These are phyloP conservation scores for Heterodera carotae DNA, from an alignment of 1,140 invertebrate genomes.

Conservation along the genomic window DNA sequence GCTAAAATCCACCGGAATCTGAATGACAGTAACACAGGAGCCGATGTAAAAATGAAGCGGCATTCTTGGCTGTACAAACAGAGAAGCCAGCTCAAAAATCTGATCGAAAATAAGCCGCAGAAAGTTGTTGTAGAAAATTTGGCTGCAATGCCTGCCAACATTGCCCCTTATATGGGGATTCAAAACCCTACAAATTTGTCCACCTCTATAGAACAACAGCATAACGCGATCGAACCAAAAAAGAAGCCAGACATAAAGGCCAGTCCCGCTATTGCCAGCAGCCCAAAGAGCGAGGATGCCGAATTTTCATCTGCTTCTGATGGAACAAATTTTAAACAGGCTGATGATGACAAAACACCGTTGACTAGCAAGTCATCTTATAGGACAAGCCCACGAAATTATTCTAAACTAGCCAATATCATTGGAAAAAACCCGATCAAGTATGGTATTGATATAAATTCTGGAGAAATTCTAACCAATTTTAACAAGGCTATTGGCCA, in stretches of 20 bases:
- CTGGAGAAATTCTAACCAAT: neutral
- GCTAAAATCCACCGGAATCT: neutral
- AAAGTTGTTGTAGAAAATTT: conserved; percentile 9
- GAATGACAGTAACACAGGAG: neutral
- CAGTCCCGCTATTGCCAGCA: too few species aligned
- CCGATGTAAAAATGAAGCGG: neutral
- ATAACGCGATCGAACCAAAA: too few species aligned
- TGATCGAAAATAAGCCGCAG: conserved; percentile 15
- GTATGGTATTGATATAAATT: neutral
- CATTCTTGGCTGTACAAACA: conserved; percentile 17
- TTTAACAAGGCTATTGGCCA: neutral
- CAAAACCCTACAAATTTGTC: neutral
- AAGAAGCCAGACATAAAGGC: neutral
- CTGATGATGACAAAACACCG: too few species aligned
- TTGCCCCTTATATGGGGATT: conserved; percentile 8
- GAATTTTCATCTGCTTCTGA: neutral
- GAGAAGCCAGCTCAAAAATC: conserved; percentile 9
- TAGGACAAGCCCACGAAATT: neutral
- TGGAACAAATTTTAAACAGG: neutral
- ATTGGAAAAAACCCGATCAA: neutral
- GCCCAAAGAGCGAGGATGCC: too few species aligned
- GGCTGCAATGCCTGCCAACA: neutral
- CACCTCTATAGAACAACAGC: too few species aligned
- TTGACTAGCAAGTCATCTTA: too few species aligned
- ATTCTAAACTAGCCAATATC: neutral